These are phyloP conservation scores for Papilio polyxenes DNA, from an alignment of 1,140 invertebrate species.

Conservation along the genomic window DNA sequence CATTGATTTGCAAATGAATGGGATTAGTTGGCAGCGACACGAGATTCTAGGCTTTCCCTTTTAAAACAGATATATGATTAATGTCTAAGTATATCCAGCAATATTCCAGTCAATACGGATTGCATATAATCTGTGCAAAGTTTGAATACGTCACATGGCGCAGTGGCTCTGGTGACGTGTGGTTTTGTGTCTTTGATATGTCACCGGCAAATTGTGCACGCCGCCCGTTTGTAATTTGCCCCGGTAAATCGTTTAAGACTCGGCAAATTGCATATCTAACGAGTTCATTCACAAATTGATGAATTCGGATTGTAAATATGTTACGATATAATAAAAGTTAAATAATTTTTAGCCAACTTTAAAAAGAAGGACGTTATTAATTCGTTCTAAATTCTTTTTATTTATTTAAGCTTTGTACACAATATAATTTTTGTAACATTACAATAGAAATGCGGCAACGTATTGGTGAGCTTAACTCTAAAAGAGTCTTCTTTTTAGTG, in stretches of 20 bases:
- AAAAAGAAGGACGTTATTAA: too few relatives aligned
- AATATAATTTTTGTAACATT: too few relatives aligned
- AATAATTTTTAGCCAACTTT: too few relatives aligned
- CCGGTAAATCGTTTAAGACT: neutral
- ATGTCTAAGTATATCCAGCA: conserved; percentile 4
- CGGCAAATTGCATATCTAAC: neutral
- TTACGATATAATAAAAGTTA: too few relatives aligned
- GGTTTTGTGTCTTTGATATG: neutral
- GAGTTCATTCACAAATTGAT: neutral
- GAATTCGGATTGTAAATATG: neutral
- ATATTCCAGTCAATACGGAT: neutral
- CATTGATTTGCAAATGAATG: neutral
- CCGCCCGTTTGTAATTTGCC: neutral
- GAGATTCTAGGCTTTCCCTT: neutral
- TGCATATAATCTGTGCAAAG: neutral
- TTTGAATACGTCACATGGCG: neutral
- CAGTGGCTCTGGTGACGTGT: neutral
- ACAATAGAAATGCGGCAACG: too few relatives aligned
- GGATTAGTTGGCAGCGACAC: conserved; percentile 2
- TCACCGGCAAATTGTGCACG: neutral
- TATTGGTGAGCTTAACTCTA: too few relatives aligned
- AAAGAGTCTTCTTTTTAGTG: too few relatives aligned
- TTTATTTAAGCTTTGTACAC: too few relatives aligned
- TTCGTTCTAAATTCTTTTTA: too few relatives aligned
- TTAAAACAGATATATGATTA: neutral